A percentile compares a stretch with the other conserved stretches of the same genome.
Evolutionary conservation across 2,797 vertebrate genomes (phyloP).

Genomic region (Sarcophilus harrisii): DNA sequence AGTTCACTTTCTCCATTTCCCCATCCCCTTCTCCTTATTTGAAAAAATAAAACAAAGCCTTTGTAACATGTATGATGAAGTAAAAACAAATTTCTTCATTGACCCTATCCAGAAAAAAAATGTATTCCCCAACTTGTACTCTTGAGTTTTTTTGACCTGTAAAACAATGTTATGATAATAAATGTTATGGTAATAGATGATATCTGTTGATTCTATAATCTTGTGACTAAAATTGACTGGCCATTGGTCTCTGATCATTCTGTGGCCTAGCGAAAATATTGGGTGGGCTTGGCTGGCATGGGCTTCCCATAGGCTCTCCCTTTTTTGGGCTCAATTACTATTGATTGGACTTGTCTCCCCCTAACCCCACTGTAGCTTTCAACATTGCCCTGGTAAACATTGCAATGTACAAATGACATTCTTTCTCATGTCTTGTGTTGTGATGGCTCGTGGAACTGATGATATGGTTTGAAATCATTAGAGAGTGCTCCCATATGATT

Average conservation of each 20-base stretch:
- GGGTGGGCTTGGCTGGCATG: constrained; percentile 38
- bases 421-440: neutral
- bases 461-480: constrained; percentile 31
- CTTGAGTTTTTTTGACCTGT: neutral
- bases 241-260: constrained; percentile 48
- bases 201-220: neutral
- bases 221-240: constrained; percentile 12
- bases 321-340: constrained; percentile 64
- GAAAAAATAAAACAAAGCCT: neutral
- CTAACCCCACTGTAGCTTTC: constrained; percentile 44
- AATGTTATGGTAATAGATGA: neutral
- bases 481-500: constrained; percentile 36
- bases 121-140: neutral
- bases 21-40: neutral
- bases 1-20: neutral
- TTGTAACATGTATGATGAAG: neutral
- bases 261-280: constrained; percentile 40
- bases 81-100: neutral
- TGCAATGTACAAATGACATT: neutral
- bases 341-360: constrained; percentile 52
- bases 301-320: constrained; percentile 17
- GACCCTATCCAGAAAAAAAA: neutral
- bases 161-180: neutral
- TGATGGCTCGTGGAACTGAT: constrained; percentile 33
- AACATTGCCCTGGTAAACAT: constrained; percentile 46